These are phyloP conservation scores for Acanthosepion pharaonis DNA, from an alignment of 2,888 invertebrate genomes.

Conservation along the genomic window DNA sequence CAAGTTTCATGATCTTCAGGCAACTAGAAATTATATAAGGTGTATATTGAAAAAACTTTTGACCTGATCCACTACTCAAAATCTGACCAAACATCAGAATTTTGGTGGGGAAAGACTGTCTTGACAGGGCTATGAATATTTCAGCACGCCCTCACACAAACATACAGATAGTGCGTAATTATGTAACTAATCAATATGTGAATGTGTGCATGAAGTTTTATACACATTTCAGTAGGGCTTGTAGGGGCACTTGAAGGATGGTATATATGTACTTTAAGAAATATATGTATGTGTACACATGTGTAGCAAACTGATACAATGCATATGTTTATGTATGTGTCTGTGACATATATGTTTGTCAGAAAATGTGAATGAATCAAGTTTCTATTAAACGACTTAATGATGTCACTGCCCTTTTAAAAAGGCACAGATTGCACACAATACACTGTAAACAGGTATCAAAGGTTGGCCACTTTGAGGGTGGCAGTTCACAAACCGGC, in stretches of 20 bases:
- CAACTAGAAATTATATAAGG: too few relatives aligned
- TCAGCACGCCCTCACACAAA: too few relatives aligned
- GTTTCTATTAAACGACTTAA: neutral
- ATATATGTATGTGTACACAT: neutral
- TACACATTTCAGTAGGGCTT: neutral
- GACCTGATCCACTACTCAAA: too few relatives aligned
- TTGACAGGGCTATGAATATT: too few relatives aligned
- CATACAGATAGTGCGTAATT: too few relatives aligned
- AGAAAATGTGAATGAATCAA: neutral
- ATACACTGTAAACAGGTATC: neutral
- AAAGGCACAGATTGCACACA: neutral
- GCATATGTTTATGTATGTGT: neutral
- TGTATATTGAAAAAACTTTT: too few relatives aligned
- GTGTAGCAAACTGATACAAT: neutral
- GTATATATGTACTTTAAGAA: too few relatives aligned
- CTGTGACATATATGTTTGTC: neutral
- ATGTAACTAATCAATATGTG: too few relatives aligned
- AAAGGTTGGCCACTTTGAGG: conserved; percentile 8
- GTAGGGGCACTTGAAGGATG: neutral
- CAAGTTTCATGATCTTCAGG: too few relatives aligned
- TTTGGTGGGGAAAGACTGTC: too few relatives aligned
- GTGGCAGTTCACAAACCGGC: neutral
- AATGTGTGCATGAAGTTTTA: too few relatives aligned
- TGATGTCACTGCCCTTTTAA: neutral
- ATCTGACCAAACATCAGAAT: too few relatives aligned